phyloP scores from a whole-genome alignment of 2,888 invertebrate genomes.

The Acanthosepion esculentum region DNA sequence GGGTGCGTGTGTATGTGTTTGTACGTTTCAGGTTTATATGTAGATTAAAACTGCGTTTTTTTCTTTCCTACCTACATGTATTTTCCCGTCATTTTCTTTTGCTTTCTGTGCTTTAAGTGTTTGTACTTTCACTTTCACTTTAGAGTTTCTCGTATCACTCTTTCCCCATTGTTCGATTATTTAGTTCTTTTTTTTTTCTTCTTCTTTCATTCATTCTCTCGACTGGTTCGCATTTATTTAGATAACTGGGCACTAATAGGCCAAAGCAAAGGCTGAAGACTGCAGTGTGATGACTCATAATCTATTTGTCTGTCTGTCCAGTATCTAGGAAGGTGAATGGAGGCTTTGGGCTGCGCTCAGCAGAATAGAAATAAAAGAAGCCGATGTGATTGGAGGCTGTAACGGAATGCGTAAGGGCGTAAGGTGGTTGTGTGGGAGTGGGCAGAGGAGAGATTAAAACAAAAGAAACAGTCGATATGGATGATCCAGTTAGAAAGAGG shows the following conservation, averaged over 20 bases:
- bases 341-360: background rate
- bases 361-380: background rate
- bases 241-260: background rate
- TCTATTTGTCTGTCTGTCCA: background rate
- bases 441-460: background rate
- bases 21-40: too few relatives aligned
- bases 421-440: background rate
- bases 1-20: too few relatives aligned
- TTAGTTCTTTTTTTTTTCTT: too few relatives aligned
- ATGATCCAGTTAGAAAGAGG: too few relatives aligned
- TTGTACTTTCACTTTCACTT: too few relatives aligned
- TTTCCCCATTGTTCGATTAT: too few relatives aligned
- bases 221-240: background rate
- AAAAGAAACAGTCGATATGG: background rate
- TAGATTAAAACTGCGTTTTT: too few relatives aligned
- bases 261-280: constrained; percentile 7
- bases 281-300: background rate
- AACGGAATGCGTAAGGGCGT: background rate
- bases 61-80: too few relatives aligned
- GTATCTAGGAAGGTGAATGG: background rate
- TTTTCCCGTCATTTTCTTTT: too few relatives aligned
- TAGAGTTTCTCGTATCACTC: too few relatives aligned
- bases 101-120: too few relatives aligned
- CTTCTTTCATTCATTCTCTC: background rate
- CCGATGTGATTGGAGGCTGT: background rate